phyloP scores from a whole-genome alignment of 2,888 invertebrate species.

The Chelonus formosanus region DNA sequence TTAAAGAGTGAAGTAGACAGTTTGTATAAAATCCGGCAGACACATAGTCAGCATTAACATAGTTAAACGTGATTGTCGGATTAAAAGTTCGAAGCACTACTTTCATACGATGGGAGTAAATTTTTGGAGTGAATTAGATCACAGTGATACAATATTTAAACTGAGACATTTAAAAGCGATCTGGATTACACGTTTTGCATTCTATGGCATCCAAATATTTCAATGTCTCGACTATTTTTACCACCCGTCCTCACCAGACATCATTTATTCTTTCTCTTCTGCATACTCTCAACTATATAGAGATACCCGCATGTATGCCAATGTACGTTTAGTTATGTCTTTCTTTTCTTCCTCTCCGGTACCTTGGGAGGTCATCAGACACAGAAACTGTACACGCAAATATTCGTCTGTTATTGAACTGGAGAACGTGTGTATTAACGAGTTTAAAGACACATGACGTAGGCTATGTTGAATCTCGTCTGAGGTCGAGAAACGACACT shows the following conservation, averaged over 20 bases:
- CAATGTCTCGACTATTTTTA: constrained; percentile 36
- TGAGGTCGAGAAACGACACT: constrained; percentile 40
- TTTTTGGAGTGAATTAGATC: too few relatives aligned
- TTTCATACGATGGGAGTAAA: background rate
- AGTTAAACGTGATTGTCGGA: background rate
- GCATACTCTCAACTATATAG: constrained; percentile 1
- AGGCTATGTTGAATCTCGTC: constrained; percentile 13
- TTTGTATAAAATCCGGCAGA: background rate
- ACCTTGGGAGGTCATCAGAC: background rate
- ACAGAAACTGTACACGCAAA: constrained; percentile 2
- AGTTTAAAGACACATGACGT: background rate
- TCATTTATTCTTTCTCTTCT: constrained; percentile 17
- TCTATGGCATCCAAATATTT: constrained; percentile 32
- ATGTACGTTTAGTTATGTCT: constrained; percentile 4
- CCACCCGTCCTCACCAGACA: constrained; percentile 8
- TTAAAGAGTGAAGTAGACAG: background rate
- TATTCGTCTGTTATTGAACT: constrained; percentile 13
- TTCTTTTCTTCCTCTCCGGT: background rate
- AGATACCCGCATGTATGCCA: constrained; percentile 13
- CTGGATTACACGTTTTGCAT: constrained; percentile 49
- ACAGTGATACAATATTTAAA: constrained; percentile 13
- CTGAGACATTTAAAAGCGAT: constrained; percentile 54
- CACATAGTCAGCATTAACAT: background rate
- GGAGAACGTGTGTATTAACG: background rate
- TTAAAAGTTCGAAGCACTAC: background rate